phyloP scores from a whole-genome alignment of 2,113 vertebrate species.

The Apodemus sylvaticus region DNA sequence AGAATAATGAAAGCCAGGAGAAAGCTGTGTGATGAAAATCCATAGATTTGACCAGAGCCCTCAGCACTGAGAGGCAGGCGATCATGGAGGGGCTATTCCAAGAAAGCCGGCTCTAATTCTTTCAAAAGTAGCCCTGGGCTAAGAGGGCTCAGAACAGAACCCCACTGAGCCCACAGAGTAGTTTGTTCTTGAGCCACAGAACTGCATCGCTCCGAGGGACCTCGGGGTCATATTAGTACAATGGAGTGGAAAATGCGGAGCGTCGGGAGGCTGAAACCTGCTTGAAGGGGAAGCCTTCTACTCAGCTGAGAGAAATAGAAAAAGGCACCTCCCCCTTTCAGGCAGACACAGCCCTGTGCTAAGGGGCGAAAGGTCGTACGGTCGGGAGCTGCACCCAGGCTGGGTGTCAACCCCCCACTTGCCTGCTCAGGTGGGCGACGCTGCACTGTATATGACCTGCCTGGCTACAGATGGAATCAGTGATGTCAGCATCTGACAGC shows the following conservation, averaged over 20 bases:
- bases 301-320: neutral
- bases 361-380: neutral
- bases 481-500: neutral
- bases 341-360: neutral
- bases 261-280: neutral
- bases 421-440: neutral
- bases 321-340: neutral
- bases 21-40: neutral
- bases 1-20: conserved; percentile 24
- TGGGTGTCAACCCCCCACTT: neutral
- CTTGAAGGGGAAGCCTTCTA: neutral
- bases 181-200: neutral
- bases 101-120: neutral
- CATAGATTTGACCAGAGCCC: conserved; percentile 1
- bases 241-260: neutral
- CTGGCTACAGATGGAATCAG: too few relatives aligned
- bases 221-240: neutral
- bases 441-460: neutral
- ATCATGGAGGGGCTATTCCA: neutral
- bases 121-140: neutral
- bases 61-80: neutral
- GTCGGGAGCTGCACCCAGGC: neutral
- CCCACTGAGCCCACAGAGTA: neutral
- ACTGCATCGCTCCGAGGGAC: neutral
- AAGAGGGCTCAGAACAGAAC: neutral